Percentiles rank a stretch among this genome's conserved stretches.
These are phyloP conservation scores for Nomada flava DNA, from an alignment of 2,888 invertebrate genomes.

Conservation along the genomic window DNA sequence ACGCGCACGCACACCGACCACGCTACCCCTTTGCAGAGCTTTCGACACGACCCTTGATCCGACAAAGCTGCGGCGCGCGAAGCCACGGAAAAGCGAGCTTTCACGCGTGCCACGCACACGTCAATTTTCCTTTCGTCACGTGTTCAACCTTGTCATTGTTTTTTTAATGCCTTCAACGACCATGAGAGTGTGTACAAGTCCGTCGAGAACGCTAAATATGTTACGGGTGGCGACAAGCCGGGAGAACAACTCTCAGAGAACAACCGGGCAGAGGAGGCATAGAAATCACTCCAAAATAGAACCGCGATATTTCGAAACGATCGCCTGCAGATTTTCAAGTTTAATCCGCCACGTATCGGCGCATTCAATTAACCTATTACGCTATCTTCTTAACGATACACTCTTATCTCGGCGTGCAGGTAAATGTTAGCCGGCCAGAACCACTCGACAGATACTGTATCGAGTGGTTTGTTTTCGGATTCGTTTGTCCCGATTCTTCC, in stretches of 20 bases:
- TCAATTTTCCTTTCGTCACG: constrained; percentile 46
- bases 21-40: constrained; percentile 18
- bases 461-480: constrained; percentile 1
- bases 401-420: not conserved
- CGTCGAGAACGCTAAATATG: constrained; percentile 27
- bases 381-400: no score
- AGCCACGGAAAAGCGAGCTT: constrained; percentile 24
- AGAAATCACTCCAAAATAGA: not conserved
- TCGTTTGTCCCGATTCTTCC: not conserved
- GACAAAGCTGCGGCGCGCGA: constrained; percentile 44
- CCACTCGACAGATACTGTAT: not conserved
- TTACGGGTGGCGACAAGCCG: constrained; percentile 20
- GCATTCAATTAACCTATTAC: no score
- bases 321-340: no score
- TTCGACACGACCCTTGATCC: constrained; percentile 55
- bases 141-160: constrained; percentile 48
- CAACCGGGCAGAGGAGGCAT: no score
- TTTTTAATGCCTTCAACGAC: constrained; percentile 27
- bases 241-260: not conserved
- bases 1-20: not conserved
- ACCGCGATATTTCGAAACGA: not conserved
- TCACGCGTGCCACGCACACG: constrained; percentile 18
- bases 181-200: constrained; percentile 21
- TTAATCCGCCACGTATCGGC: not conserved
- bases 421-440: not conserved